A percentile compares a stretch with the other conserved stretches of the same genome.
Conservation (phyloP, 1,140 invertebrate species). For the Drosophila aff. region DNA sequence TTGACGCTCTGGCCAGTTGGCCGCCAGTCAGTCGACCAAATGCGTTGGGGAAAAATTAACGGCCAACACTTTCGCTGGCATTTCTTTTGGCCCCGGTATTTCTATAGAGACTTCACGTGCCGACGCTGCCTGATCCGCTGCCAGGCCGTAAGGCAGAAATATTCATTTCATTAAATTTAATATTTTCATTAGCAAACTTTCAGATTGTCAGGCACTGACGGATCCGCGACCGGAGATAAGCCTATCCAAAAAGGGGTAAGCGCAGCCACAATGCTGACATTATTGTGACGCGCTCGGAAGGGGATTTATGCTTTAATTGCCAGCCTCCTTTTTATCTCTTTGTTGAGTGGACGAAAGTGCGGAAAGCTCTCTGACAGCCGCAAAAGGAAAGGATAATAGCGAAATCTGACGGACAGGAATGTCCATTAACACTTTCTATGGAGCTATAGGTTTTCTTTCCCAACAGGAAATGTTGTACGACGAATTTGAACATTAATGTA, state of each 20-base stretch:
- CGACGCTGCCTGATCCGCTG: background rate
- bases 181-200: slow-evolving; percentile 81
- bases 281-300: slow-evolving; percentile 56
- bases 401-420: slow-evolving; percentile 41
- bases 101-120: slow-evolving; percentile 47
- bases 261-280: slow-evolving; percentile 43
- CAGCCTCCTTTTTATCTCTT: slow-evolving; percentile 40
- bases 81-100: slow-evolving; percentile 56
- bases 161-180: slow-evolving; percentile 81
- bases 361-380: slow-evolving; percentile 28
- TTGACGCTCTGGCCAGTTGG: slow-evolving; percentile 62
- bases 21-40: slow-evolving; percentile 56
- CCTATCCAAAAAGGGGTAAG: slow-evolving; percentile 35
- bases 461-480: background rate
- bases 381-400: slow-evolving; percentile 67
- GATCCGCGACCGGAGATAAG: slow-evolving; percentile 61
- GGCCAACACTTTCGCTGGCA: slow-evolving; percentile 74
- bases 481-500: background rate
- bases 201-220: slow-evolving; percentile 39
- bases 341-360: slow-evolving; percentile 54
- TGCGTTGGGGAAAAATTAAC: slow-evolving; percentile 74
- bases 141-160: slow-evolving; percentile 50
- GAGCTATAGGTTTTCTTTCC: background rate
- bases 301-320: slow-evolving; percentile 73
- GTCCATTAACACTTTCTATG: slow-evolving; percentile 20